Evolutionary conservation across 2,888 invertebrate species (phyloP), one percentile per base, ranked within the genome.

Genomic region (Elmis aenea): DNA sequence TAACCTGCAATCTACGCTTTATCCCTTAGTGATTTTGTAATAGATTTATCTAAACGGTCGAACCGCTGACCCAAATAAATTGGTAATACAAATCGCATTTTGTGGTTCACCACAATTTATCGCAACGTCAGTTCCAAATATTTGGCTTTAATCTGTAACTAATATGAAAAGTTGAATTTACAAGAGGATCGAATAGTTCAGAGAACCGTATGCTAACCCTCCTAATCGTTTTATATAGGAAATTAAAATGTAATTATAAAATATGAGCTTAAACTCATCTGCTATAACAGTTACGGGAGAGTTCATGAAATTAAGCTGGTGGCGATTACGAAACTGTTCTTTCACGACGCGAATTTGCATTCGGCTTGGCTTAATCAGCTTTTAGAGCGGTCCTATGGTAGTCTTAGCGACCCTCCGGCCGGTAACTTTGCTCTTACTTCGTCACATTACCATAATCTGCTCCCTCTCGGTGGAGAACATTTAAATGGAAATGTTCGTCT

Each of bases 361-460:
- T 51, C 38, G 49, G 51, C 47, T 45, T 39, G 46, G 52, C 48
- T 54, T 54, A 54, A 54, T 54, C 52, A 54, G 54, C 54, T 52
- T 54, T 52, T 52, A 50, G 50, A 46, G 42, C 47, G 48, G 42
- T 46, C 46, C 43, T 43, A 45, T 39, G 39, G 46, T 48, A 45
- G 50, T 49, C 50, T 51, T 49, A 45, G 49, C 52, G 44, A 48
- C 43, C 46, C 44, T 40, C 41, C 41, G 48, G 49, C 40, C 45
- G 43, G 46, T 50, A 50, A 51, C 51, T 55, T 46, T 48, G 46
- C 50, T 53, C 48, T 52, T 55, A 50, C 54, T 51, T 50, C 50
- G 32, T 40, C 38, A 39, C 50, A 57, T 57, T 58, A 55, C 54
- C 57, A 55, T 57, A 56, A 58, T 58, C 57, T 54, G 39, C 31